Conservation (phyloP, 2,888 invertebrate species). For the Ditylenchus weischeri region DNA sequence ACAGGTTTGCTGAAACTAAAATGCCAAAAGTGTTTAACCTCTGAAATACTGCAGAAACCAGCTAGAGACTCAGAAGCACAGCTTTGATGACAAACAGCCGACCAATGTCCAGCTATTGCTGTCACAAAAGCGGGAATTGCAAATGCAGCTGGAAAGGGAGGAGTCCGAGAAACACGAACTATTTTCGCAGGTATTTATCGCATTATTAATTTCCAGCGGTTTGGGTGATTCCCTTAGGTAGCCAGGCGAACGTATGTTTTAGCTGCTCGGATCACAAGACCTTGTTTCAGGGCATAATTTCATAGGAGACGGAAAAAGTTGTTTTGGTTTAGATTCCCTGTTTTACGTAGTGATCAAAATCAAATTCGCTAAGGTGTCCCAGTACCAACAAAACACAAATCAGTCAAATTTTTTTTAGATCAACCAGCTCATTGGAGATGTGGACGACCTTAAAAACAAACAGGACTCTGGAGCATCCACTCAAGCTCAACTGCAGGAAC, state of each 20-base stretch:
- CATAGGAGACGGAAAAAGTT: no score
- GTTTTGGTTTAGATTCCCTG: no score
- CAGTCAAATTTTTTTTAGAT: constrained; percentile 40
- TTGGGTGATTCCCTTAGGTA: no score
- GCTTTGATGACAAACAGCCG: constrained; percentile 43
- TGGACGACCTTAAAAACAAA: constrained; percentile 36
- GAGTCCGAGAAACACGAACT: constrained; percentile 55
- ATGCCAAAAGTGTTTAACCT: neutral
- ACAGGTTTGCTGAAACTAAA: constrained; percentile 31
- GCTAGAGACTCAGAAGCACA: constrained; percentile 9
- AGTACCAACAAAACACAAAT: neutral
- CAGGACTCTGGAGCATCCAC: neutral
- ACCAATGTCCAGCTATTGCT: constrained; percentile 47
- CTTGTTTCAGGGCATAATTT: no score
- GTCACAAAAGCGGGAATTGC: constrained; percentile 50
- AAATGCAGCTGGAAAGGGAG: constrained; percentile 52
- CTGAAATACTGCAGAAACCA: neutral
- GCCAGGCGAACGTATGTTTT: neutral
- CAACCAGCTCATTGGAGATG: constrained; percentile 50
- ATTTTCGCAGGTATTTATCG: constrained; percentile 48
- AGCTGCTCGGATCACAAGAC: neutral
- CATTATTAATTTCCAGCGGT: no score
- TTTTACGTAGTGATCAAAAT: no score
- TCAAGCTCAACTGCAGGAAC: constrained; percentile 3
- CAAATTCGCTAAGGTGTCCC: no score